Evolutionary conservation across 1,140 invertebrate species (phyloP).

Genomic region (Eueides isabella): DNA sequence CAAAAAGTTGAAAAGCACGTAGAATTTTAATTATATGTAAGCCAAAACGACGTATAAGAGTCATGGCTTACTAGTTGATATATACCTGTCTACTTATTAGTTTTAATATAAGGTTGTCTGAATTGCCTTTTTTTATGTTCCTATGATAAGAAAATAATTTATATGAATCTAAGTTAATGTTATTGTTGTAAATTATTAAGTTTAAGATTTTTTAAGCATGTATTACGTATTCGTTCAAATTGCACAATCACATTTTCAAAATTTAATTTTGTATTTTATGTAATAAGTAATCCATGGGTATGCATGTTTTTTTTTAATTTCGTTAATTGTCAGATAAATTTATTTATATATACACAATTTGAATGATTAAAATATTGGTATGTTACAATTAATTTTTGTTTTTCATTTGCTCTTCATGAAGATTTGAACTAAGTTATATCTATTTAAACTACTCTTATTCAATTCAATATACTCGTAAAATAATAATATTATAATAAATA

Average conservation of each 20-base stretch:
- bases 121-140: background rate
- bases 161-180: background rate
- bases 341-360: too few relatives aligned
- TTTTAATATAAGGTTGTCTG: too few relatives aligned
- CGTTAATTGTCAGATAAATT: background rate
- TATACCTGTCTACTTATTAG: too few relatives aligned
- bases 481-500: too few relatives aligned
- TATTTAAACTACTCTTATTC: too few relatives aligned
- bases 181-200: background rate
- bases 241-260: background rate
- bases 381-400: too few relatives aligned
- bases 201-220: background rate
- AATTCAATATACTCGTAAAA: too few relatives aligned
- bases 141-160: background rate
- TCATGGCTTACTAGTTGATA: too few relatives aligned
- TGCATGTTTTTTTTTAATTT: background rate
- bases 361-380: too few relatives aligned
- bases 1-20: slow-evolving; percentile 61
- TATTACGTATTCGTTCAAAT: background rate
- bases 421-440: too few relatives aligned
- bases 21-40: slow-evolving; percentile 10
- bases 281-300: background rate
- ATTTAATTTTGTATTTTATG: background rate
- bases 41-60: too few relatives aligned
- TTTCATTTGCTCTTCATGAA: too few relatives aligned